Conservation (phyloP, 2,888 invertebrate genomes). For the Lasioglossum leucozonium region DNA sequence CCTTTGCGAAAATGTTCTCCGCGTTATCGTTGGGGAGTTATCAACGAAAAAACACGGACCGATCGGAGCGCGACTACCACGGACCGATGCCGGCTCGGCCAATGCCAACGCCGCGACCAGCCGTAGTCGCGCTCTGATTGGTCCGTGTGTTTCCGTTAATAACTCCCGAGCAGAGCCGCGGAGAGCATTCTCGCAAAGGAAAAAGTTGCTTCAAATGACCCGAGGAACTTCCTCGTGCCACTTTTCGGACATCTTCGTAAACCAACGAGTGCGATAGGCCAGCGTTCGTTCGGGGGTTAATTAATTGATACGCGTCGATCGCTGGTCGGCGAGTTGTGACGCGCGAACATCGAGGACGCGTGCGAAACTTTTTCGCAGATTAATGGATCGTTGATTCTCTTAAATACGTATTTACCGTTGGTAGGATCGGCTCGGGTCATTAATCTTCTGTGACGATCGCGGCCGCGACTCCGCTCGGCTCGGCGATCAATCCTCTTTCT, state of each 20-base stretch:
- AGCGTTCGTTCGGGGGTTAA: background rate
- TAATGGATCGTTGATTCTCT: conserved; percentile 39
- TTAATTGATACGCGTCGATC: conserved; percentile 2
- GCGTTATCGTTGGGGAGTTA: too few relatives aligned
- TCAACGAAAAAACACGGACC: too few relatives aligned
- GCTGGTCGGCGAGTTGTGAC: background rate
- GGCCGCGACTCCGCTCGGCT: background rate
- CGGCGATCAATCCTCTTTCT: conserved; percentile 34
- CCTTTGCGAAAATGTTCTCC: too few relatives aligned
- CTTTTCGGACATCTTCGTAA: background rate
- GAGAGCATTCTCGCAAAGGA: background rate
- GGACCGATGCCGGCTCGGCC: too few relatives aligned
- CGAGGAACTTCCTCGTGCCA: background rate
- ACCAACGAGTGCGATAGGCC: background rate
- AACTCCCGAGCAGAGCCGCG: background rate
- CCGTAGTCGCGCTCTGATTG: background rate
- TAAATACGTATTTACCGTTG: conserved; percentile 37
- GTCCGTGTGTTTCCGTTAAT: background rate
- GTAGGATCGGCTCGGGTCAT: conserved; percentile 24
- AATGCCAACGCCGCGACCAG: too few relatives aligned
- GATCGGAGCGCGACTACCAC: too few relatives aligned
- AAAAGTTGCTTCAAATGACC: background rate
- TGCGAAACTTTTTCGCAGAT: conserved; percentile 13
- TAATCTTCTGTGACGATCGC: conserved; percentile 52
- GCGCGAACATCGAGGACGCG: background rate